Evolutionary conservation across 2,113 vertebrate species (phyloP), one percentile per base, ranked within the genome.

Genomic region (Nipponia nippon): DNA sequence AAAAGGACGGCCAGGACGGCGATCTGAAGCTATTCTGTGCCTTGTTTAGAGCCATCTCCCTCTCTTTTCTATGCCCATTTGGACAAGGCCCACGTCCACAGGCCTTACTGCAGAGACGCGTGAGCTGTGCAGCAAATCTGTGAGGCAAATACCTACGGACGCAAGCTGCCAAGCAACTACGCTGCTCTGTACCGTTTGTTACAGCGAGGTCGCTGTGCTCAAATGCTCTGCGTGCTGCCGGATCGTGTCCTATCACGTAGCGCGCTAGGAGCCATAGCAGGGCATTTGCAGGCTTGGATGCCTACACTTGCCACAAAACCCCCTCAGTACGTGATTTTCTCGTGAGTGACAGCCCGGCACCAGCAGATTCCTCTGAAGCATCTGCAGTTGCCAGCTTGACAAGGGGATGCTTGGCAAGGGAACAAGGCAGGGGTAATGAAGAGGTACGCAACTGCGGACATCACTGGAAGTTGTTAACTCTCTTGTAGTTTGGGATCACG

Each of bases 361-460:
- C 2, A 1, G 47, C 20, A 55, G 36, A 8, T 40, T 46, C 22
- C 56, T 62, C 52, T 22, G 23, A 25, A 20, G 29, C 13, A 22
- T 0, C 40, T 2, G 2, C 38, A 27, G 53, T 2, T 34, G 30
- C 17, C n/a, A 49, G 69, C 49, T 58, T 21, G 36, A 40, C 13
- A 6, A 21, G 32, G 47, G 47, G 42, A 8, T 22, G 18, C 11
- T 22, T 7, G 21, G 49, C n/a, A 38, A 19, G 22, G 22, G 10
- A 56, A 27, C 13, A 7, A 4, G 30, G n/a, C 8, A 40, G 8
- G 26, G 26, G 20, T 29, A 21, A 67, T 1, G 16, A 50, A 38
- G 53, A 30, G 52, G 5, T 12, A 18, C 5, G 2, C 7, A 3
- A 11, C 3, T 1, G 4, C 3, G 0, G 32, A 19, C 9, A 16